These are phyloP conservation scores for Hedychridium roseum DNA, from an alignment of 2,888 invertebrate species.

Conservation along the genomic window DNA sequence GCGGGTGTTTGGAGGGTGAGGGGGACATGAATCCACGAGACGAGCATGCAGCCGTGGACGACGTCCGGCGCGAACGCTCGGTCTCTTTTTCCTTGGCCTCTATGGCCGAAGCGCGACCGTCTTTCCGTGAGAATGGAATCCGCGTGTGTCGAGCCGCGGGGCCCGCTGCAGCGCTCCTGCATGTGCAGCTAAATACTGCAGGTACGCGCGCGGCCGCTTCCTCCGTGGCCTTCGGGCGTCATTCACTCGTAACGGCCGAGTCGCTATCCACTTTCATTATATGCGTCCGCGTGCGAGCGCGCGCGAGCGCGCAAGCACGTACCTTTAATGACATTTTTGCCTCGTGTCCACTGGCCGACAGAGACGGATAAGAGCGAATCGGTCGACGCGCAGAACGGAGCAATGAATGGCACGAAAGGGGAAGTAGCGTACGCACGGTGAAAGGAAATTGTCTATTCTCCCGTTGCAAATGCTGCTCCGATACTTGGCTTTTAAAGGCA, in stretches of 20 bases:
- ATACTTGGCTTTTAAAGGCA: too few species aligned
- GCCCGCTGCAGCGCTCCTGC: slow-evolving; percentile 4
- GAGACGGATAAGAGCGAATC: neutral
- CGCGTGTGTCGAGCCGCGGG: slow-evolving; percentile 14
- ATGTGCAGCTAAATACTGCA: slow-evolving; percentile 27
- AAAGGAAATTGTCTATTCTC: too few species aligned
- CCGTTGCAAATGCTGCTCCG: too few species aligned
- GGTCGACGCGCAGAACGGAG: neutral
- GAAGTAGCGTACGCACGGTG: slow-evolving; percentile 4
- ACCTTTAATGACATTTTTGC: slow-evolving; percentile 59
- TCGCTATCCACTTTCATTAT: slow-evolving; percentile 58
- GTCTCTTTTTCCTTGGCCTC: slow-evolving; percentile 37
- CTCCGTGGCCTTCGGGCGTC: slow-evolving; percentile 60
- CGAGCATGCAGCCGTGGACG: neutral
- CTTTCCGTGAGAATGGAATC: slow-evolving; percentile 22
- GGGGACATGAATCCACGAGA: neutral
- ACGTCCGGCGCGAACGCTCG: slow-evolving; percentile 11
- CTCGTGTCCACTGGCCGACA: slow-evolving; percentile 29
- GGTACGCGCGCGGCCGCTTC: slow-evolving; percentile 48
- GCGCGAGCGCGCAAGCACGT: slow-evolving; percentile 14
- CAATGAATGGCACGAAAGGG: slow-evolving; percentile 2
- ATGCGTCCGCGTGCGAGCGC: slow-evolving; percentile 34
- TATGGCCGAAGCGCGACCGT: slow-evolving; percentile 36
- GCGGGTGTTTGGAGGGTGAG: slow-evolving; percentile 13
- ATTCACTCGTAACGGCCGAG: slow-evolving; percentile 53